Base-by-base conservation (phyloP, 2,113 vertebrate genomes). In the Poicephalus meyeri region DNA sequence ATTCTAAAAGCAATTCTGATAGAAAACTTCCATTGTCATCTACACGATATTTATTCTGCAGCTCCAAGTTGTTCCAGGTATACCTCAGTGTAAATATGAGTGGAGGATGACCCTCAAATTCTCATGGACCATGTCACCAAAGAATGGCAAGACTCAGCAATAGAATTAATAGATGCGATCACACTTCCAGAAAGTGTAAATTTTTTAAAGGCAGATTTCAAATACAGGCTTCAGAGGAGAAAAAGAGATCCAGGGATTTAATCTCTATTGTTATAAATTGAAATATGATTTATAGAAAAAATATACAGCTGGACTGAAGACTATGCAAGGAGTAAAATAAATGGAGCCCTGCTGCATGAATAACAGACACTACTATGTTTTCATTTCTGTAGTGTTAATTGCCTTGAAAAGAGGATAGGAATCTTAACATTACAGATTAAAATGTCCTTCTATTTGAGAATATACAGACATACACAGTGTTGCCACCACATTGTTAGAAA, bases 111-210 rank as follows among this genome's bases (percentile, higher is more conserved):
- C 42, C 20, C 76, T 87, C 26, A n/a, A 39, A 35, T 79, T 86
- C 18, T 61, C 64, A 41, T 1, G 3, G 86, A 68, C 21, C 2
- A 0, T 39, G 16, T 76, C 2, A 1, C 41, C 46, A 66, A 85
- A 65, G 70, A 37, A 46, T 60, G 49, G 41, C 28, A 85, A 81
- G 63, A 35, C 53, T 91, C 80, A 70, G 29, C 44, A 42, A 26
- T 1, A 82, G 52, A 79, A 89, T 82, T 95, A 95, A 87, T 77
- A 85, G 52, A 76, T 73, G 70, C 39, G 44, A 92, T 92, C 73
- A 53, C 41, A 46, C 44, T 35, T 85, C 56, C 39, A 81, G 61
- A 29, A 68, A 56, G 21, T 46, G 70, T n/a, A 41, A 79, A 73
- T 3, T 6, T 85, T 84, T 93, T 81, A 3, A 73, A 83, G 23